Base-by-base conservation (phyloP, 1,140 invertebrate genomes). In the Drosophila tsacasi region DNA sequence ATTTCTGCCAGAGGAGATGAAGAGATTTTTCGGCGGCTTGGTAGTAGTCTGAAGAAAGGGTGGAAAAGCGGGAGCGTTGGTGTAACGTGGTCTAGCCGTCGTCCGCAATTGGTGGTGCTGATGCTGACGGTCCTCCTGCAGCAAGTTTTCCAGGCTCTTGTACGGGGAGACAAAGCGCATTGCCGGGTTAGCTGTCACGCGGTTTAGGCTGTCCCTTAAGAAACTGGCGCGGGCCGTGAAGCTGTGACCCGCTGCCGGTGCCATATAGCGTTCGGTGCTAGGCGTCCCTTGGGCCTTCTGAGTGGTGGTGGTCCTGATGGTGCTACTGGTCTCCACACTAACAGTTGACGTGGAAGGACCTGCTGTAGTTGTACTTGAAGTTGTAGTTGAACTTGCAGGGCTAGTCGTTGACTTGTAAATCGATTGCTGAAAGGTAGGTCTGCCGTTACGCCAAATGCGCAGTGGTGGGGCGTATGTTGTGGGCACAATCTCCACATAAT, bases 381-480 rank as follows among this genome's bases (percentile, higher is more conserved):
- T 71, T 17, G 57, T 19, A 25, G 13, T 49, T 6, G 63, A 49
- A 40, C 15, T 64, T 9, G 5, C 19, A 17, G 52, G 19, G 8
- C 15, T 57, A 5, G 63, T 71, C 6, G 80, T 77, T 12, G 65
- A 21, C 47, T 66, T 82, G 17, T 40, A 60, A 35, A 25, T 23
- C 4, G 71, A 47, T 30, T 83, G 84, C 42, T 91, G 80, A 52
- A 91, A 71, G 2, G 87, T 90, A 10, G 91, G 84, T 25, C 91
- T 72, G 4, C 91, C 91, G 55, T 91, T 87, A 6, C 91, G 91
- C 91, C 91, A 92, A 42, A 78, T 69, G 13, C 91, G 78, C 40
- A 92, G 42, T 0, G 84, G 84, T 5, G 92, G 92, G 0, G 92
- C 87, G 68, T 93, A 93, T 5, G 92, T 93, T 47, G 92, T 93